Evolutionary conservation across 2,113 vertebrate genomes (phyloP).

Genomic region (Mola mola): DNA sequence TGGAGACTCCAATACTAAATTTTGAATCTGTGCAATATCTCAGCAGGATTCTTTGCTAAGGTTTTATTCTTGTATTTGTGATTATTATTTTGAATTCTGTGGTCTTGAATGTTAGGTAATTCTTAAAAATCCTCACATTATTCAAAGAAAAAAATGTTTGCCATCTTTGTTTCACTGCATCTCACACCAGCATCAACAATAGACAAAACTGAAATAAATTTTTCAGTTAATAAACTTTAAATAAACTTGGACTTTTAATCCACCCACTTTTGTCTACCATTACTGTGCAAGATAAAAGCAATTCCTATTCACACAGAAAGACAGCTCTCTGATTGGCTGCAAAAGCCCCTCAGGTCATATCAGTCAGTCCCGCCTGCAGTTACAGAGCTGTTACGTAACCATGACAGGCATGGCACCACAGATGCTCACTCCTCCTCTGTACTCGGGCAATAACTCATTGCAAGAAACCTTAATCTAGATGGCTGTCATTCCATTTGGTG

Average conservation of each 20-base stretch:
- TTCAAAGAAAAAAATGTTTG: too few relatives aligned
- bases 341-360: conserved; percentile 49
- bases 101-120: too few relatives aligned
- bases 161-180: background rate
- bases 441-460: conserved; percentile 8
- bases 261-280: too few relatives aligned
- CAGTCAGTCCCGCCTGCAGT: background rate
- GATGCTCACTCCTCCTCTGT: conserved; percentile 7
- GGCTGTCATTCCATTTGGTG: background rate
- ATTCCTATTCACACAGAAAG: background rate
- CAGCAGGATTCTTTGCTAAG: too few relatives aligned
- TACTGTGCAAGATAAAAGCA: background rate
- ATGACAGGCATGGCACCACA: conserved; percentile 52
- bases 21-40: too few relatives aligned
- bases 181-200: background rate
- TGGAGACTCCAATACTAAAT: background rate
- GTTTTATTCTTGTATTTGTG: too few relatives aligned
- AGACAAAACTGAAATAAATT: too few relatives aligned
- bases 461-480: background rate
- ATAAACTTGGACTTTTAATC: too few relatives aligned
- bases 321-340: conserved; percentile 42
- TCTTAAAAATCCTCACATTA: too few relatives aligned
- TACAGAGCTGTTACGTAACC: conserved; percentile 40
- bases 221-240: too few relatives aligned
- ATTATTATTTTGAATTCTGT: too few relatives aligned